phyloP scores from a whole-genome alignment of 1,140 invertebrate genomes.

The Globodera ellingtonae region DNA sequence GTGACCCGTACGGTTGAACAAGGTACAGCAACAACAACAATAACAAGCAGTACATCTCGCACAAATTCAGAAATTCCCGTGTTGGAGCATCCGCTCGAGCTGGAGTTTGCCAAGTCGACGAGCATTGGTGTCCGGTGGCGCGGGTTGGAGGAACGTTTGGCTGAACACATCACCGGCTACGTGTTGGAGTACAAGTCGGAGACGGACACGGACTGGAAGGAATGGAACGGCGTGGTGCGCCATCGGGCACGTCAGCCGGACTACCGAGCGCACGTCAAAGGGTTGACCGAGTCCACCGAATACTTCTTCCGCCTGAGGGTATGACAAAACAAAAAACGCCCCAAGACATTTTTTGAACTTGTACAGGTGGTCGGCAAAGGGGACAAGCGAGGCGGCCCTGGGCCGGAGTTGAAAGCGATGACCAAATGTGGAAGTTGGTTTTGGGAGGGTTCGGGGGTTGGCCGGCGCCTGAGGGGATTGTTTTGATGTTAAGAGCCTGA shows the following conservation, averaged over 20 bases:
- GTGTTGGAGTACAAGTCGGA: constrained; percentile 64
- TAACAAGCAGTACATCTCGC: too few species aligned
- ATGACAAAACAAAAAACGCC: neutral
- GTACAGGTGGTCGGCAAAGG: constrained; percentile 61
- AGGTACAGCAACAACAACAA: constrained; percentile 29
- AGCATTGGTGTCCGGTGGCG: constrained; percentile 63
- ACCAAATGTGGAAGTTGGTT: constrained; percentile 59
- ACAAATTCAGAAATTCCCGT: constrained; percentile 59
- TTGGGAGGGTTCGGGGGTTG: neutral
- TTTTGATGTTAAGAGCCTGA: constrained; percentile 51
- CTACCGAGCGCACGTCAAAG: constrained; percentile 57
- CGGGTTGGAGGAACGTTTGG: constrained; percentile 54
- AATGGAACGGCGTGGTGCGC: constrained; percentile 59
- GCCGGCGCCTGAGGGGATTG: constrained; percentile 15
- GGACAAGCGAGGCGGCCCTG: constrained; percentile 63
- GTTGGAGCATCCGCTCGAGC: constrained; percentile 58
- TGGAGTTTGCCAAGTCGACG: constrained; percentile 59
- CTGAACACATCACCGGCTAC: constrained; percentile 63
- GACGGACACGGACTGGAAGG: constrained; percentile 58
- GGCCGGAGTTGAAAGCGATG: constrained; percentile 61
- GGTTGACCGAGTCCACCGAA: constrained; percentile 58
- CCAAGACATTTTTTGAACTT: neutral
- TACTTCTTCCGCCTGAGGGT: constrained; percentile 63
- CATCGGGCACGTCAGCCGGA: constrained; percentile 53
- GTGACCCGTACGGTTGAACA: constrained; percentile 54